Evolutionary conservation across 2,797 vertebrate genomes (phyloP), one percentile per base, ranked within the genome.

Genomic region (Zonotrichia albicollis): DNA sequence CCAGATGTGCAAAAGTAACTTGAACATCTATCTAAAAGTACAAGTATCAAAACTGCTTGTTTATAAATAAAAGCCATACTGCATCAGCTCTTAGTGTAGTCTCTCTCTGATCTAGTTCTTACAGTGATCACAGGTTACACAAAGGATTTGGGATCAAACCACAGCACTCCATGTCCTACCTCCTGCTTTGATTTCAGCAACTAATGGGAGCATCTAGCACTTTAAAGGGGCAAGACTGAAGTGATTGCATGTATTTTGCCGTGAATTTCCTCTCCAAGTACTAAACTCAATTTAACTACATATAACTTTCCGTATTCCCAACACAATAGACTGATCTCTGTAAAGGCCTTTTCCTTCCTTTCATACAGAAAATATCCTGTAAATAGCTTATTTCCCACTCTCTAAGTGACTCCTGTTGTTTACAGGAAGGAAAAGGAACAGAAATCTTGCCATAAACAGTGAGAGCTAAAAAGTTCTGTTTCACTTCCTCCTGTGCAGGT

Each of bases 271-370:
- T 43, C 61, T 75, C 48, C 34, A 29, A 92, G 73, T 40, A 55
- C 40, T 87, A 72, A 71, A 78, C 38, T 82, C 79, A 84, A 27
- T 80, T 83, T 93, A 87, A 84, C 27, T 77, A 46, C 25, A 62
- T 66, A 48, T 53, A 92, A 85, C 67, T 53, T 76, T 70, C 74
- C 92, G 84, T 88, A 95, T 91, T 96, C 70, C 55, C 12, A 75
- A 76, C 93, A 98, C 94, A 97, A 97, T 94, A 93, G 84, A 43
- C 54, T 71, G 81, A 89, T 88, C 66, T 91, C 84, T 66, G 71
- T 40, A 92, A 97, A 92, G 75, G 91, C 85, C 86, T 96, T 97
- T 98, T 98, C 98, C 98, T 99, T 98, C 98, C 98, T 98, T 96
- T 92, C 73, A 97, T 97, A 93, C 87, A 96, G 95, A 97, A 97